Conservation (phyloP, 2,113 vertebrate genomes). For the Misgurnus mizolepis region DNA sequence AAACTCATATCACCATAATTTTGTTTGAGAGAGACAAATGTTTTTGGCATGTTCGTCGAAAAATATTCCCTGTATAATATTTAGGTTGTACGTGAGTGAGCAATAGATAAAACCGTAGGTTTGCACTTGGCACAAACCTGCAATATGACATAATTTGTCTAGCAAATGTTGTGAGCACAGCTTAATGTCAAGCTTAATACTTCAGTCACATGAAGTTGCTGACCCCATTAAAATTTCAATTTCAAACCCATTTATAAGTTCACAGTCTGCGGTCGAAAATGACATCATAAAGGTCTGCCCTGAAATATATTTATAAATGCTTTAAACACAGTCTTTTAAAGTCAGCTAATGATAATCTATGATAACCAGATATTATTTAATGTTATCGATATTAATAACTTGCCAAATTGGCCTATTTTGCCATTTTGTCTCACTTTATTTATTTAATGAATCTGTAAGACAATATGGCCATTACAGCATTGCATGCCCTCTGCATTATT, state of each 20-base stretch:
- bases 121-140: conserved; percentile 17
- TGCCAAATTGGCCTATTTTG: too few relatives aligned
- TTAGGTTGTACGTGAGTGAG: conserved; percentile 15
- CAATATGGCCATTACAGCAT: neutral
- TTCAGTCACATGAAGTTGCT: neutral
- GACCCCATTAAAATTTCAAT: conserved; percentile 12
- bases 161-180: neutral
- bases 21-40: neutral
- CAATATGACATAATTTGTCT: conserved; percentile 17
- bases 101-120: neutral
- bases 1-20: conserved; percentile 4
- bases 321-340: too few relatives aligned
- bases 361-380: too few relatives aligned
- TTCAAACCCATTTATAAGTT: conserved; percentile 1
- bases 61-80: conserved; percentile 5
- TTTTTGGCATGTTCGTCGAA: neutral
- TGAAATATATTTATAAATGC: too few relatives aligned
- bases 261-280: neutral
- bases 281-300: neutral
- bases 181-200: conserved; percentile 3
- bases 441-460: neutral
- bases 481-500: conserved; percentile 3
- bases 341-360: too few relatives aligned
- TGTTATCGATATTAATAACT: too few relatives aligned
- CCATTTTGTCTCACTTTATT: too few relatives aligned